Evolutionary conservation across 2,797 vertebrate species (phyloP), one percentile per base, ranked within the genome.

Genomic region (Anguilla anguilla): DNA sequence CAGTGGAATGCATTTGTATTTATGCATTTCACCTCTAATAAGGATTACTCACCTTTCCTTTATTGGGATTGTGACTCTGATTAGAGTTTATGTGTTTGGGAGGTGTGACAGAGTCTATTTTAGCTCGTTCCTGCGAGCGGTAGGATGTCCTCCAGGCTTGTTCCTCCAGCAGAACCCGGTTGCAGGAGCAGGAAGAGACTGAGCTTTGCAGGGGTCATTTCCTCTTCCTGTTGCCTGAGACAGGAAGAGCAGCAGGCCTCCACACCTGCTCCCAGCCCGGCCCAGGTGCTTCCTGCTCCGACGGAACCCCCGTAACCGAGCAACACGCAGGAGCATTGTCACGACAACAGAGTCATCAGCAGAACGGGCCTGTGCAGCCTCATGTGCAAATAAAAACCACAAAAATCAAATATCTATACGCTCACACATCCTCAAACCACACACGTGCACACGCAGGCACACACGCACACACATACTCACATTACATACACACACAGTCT

Each of bases 211-310:
- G 59, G 59, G 43, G 25, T 25, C 19, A 39, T 85, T 85, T 79
- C 51, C 35, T 35, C 22, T 83, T 86, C 85, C 84, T n/a, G 89
- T 87, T 86, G 10, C 0, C 88, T 85, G 84, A 51, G 61, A 39
- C 25, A 49, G 83, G 57, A 64, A 39, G 43, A 6, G 72, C 28
- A 6, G 1, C 31, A 87, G 53, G 72, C 72, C 64, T 83, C 25
- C 11, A 28, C 31, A 35, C 79, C 46, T n/a, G 39, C 10, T 43
- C 0, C 64, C 25, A 19, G 64, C 67, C 31, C n/a, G 15, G 28
- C 22, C 87, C 72, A 53, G 81, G 59, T 86, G 84, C 51, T 88
- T 88, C 87, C 87, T 88, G 77, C n/a, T 77, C 49, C 25, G 43
- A 83, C 64, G 57, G n/a, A 55, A 28, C 15, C 59, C 59, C 59